A percentile compares a stretch with the other conserved stretches of the same genome.
Conservation (phyloP, 2,888 invertebrate genomes). For the Philopedon plagiatum region DNA sequence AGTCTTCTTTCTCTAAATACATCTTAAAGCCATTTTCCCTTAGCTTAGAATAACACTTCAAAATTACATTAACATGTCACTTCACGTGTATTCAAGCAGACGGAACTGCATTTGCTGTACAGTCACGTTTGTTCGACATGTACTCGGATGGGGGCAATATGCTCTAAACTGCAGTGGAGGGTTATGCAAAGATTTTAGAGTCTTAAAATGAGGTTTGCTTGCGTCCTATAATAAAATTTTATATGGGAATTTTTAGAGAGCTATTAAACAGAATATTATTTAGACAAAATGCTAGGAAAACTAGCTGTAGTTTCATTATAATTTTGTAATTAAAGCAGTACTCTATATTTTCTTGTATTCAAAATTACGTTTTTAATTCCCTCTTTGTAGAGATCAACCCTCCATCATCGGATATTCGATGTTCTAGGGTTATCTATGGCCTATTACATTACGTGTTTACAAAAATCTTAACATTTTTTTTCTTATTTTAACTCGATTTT, state of each 20-base stretch:
- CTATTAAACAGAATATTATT: background rate
- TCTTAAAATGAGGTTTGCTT: background rate
- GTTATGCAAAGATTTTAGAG: background rate
- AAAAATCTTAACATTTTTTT: no score
- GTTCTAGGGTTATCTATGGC: no score
- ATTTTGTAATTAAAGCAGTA: no score
- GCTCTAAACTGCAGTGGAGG: slow-evolving; percentile 26
- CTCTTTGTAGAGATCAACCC: no score
- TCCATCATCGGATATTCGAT: no score
- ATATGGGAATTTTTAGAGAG: background rate
- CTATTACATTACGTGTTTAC: no score
- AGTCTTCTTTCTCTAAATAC: background rate
- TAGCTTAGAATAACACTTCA: slow-evolving; percentile 29
- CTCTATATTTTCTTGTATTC: no score
- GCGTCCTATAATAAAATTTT: background rate
- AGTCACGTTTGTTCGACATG: slow-evolving; percentile 43
- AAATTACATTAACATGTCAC: slow-evolving; percentile 40
- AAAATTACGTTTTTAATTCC: no score
- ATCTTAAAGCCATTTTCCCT: slow-evolving; percentile 12
- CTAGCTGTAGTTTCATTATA: no score
- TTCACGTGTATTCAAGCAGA: slow-evolving; percentile 28
- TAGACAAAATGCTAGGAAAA: no score
- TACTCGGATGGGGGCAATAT: slow-evolving; percentile 33
- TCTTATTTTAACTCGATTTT: no score
- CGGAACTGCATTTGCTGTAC: slow-evolving; percentile 24